A percentile compares a stretch with the other conserved stretches of the same genome.
These are phyloP conservation scores for Chironomus tentans DNA, from an alignment of 2,888 invertebrate species.

Conservation along the genomic window DNA sequence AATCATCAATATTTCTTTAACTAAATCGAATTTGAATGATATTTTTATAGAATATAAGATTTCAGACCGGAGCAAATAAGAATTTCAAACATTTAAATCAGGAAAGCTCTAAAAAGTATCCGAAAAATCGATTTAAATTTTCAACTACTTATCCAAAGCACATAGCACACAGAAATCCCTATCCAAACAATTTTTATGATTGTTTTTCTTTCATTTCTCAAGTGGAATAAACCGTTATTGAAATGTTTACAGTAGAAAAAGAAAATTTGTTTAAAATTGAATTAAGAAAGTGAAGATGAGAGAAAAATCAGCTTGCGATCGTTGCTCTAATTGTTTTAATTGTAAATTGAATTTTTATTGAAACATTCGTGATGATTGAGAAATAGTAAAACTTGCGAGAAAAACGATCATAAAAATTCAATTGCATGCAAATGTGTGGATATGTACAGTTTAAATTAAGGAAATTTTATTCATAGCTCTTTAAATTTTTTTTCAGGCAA, in stretches of 20 bases:
- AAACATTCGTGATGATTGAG: not conserved
- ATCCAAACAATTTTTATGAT: not conserved
- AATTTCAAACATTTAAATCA: no score
- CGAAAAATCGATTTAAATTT: not conserved
- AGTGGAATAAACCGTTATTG: conserved; percentile 26
- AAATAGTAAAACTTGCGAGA: not conserved
- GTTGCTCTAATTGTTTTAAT: not conserved
- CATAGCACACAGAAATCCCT: not conserved
- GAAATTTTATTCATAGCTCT: not conserved
- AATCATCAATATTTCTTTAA: no score
- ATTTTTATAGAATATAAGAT: no score
- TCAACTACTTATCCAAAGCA: not conserved
- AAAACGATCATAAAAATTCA: not conserved
- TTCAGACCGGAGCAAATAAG: no score
- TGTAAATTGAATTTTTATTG: conserved; percentile 18
- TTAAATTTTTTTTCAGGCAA: not conserved
- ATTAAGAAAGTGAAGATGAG: not conserved
- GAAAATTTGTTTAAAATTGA: not conserved
- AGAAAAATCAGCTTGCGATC: not conserved
- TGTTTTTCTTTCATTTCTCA: conserved; percentile 9
- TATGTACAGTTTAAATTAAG: no score
- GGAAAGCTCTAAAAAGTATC: no score
- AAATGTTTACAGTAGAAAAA: conserved; percentile 17
- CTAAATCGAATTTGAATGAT: no score
- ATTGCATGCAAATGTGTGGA: not conserved